Conservation (phyloP, 2,888 invertebrate genomes). For the Hypomecis punctinalis region DNA sequence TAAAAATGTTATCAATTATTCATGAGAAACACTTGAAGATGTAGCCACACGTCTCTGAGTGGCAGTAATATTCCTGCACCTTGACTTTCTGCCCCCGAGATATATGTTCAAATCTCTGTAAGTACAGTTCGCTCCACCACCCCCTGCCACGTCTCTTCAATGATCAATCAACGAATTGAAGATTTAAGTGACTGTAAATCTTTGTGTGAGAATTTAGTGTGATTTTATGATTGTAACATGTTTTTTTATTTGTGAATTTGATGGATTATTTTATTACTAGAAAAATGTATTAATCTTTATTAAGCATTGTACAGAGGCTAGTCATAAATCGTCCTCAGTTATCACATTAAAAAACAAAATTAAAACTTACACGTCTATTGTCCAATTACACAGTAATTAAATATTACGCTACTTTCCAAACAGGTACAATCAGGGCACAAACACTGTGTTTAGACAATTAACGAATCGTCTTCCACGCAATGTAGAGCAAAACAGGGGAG, state of each 20-base stretch:
- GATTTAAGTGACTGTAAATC: constrained; percentile 22
- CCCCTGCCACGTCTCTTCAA: constrained; percentile 16
- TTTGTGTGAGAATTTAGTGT: constrained; percentile 12
- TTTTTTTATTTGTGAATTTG: background rate
- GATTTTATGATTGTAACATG: constrained; percentile 1
- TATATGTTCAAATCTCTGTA: too few relatives aligned
- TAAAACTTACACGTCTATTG: constrained; percentile 17
- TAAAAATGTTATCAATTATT: constrained; percentile 27
- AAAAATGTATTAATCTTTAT: too few relatives aligned
- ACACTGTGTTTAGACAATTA: constrained; percentile 39
- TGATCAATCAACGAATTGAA: constrained; percentile 10
- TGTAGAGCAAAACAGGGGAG: background rate
- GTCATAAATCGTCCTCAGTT: background rate
- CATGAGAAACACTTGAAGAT: constrained; percentile 36
- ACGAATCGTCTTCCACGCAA: constrained; percentile 16
- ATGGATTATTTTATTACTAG: too few relatives aligned
- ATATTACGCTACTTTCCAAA: constrained; percentile 36
- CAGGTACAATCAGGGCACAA: constrained; percentile 28
- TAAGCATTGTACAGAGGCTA: too few relatives aligned
- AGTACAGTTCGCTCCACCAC: background rate
- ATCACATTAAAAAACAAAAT: background rate
- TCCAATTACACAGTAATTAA: constrained; percentile 33
- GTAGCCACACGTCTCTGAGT: constrained; percentile 32
- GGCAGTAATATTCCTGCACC: constrained; percentile 8
- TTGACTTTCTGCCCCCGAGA: background rate